Conservation (phyloP, 2,888 invertebrate species). For the Drosophila subquinaria region DNA sequence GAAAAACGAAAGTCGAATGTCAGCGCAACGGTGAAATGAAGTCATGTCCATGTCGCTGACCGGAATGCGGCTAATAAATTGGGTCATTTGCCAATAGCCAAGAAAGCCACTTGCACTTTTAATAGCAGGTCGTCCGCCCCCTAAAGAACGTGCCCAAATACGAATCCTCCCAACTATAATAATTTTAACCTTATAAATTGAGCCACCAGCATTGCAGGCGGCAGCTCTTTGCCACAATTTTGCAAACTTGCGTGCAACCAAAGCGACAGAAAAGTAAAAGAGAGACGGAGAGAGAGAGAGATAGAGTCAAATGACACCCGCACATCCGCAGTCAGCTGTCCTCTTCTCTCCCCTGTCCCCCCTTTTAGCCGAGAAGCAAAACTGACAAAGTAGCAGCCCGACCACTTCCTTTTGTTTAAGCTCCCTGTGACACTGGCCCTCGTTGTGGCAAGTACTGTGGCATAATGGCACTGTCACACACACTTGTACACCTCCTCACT, state of each 20-base stretch:
- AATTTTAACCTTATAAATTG: slow-evolving; percentile 82
- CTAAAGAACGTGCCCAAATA: slow-evolving; percentile 51
- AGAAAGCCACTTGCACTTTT: slow-evolving; percentile 79
- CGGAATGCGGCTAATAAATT: slow-evolving; percentile 76
- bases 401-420: slow-evolving; percentile 82
- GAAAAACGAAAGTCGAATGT: slow-evolving; percentile 63
- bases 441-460: slow-evolving; percentile 56
- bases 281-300: background rate
- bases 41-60: slow-evolving; percentile 58
- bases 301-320: slow-evolving; percentile 56
- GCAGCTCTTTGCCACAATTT: slow-evolving; percentile 72
- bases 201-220: slow-evolving; percentile 36
- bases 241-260: slow-evolving; percentile 81
- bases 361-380: slow-evolving; percentile 52
- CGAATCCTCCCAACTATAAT: slow-evolving; percentile 51
- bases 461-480: slow-evolving; percentile 61
- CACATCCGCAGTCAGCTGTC: slow-evolving; percentile 66
- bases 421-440: slow-evolving; percentile 74
- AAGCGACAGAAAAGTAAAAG: slow-evolving; percentile 51
- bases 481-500: slow-evolving; percentile 10
- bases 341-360: slow-evolving; percentile 13
- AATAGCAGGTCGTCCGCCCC: slow-evolving; percentile 62
- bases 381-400: slow-evolving; percentile 81
- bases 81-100: slow-evolving; percentile 78
- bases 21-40: slow-evolving; percentile 45